Evolutionary conservation across 1,140 invertebrate genomes (phyloP), one percentile per base, ranked within the genome.

Genomic region (Ridgeia piscesae): DNA sequence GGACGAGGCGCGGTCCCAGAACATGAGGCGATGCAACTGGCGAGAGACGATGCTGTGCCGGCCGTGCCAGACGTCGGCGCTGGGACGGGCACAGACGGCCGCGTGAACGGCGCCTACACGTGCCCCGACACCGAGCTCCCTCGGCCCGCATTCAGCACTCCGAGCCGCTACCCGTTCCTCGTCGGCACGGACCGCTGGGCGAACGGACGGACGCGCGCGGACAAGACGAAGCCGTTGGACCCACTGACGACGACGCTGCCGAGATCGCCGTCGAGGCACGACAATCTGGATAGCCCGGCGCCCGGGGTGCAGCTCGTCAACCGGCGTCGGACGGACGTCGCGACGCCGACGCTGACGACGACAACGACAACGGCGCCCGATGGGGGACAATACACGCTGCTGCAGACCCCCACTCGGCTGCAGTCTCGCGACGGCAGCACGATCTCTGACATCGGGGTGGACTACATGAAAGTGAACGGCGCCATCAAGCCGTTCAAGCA

Each of bases 401-500:
- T 77, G 91, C 48, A 50, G 35, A 35, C 89, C 11, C 88, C 88
- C 17, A 88, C 48, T 58, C 88, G n/a, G 42, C 77, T 77, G 17
- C 34, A 35, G 31, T 35, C n/a, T 9, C 93, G 92, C 50, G 58
- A 94, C 58, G 94, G 94, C 88, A 93, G 93, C 42, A 93, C 94
- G 11, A 93, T 96, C 88, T 95, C 94, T 33, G 98, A 98, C 94
- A 99, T 99, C 94, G 99, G 98, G 1, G 98, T 98, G n/a, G 98
- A 99, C 96, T 99, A 98, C 50, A 97, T 99, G 94, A 97, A 99
- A 93, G 98, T 99, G 96, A 99, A 99, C 96, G 99, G 99, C 91
- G 99, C 98, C 93, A 98, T 99, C 96, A 97, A 98, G 94, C 98
- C 98, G 94, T 99, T 99, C 96, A 98, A 98, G 96, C 98, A 99